Conservation (phyloP, 2,113 vertebrate species). For the Aphyosemion australe region DNA sequence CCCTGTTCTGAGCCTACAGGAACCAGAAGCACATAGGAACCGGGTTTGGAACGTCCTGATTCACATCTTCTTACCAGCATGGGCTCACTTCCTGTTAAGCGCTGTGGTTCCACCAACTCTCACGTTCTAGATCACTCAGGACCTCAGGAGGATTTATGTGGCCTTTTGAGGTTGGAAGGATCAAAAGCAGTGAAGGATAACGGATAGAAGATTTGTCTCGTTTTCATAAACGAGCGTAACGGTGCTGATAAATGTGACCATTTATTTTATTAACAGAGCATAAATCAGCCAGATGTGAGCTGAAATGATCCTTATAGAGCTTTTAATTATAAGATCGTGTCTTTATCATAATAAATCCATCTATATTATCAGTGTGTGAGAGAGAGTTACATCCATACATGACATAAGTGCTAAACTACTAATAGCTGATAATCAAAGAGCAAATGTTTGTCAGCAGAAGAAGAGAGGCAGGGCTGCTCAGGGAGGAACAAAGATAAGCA, state of each 20-base stretch:
- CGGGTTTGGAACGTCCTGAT: not conserved
- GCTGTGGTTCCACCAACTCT: not conserved
- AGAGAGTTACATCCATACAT: too few species aligned
- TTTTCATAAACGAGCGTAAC: not conserved
- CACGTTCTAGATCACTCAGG: not conserved
- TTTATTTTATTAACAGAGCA: not conserved
- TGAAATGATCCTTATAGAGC: not conserved
- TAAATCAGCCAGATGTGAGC: not conserved
- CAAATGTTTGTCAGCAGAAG: conserved; percentile 39
- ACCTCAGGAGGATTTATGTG: not conserved
- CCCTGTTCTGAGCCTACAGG: conserved; percentile 41
- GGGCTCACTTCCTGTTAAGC: not conserved
- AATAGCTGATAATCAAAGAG: conserved; percentile 61
- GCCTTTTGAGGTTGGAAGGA: not conserved
- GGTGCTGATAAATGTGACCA: not conserved
- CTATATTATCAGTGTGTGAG: too few species aligned
- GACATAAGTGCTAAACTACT: conserved; percentile 51
- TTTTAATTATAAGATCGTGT: not conserved
- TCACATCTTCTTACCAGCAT: not conserved
- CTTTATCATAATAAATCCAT: not conserved
- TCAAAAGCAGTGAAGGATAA: not conserved
- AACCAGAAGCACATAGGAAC: conserved; percentile 8
- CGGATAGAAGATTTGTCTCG: not conserved
- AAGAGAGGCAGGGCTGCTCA: conserved; percentile 19
- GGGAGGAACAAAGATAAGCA: conserved; percentile 45